phyloP scores from a whole-genome alignment of 2,888 invertebrate species.

The Chironomus riparius region DNA sequence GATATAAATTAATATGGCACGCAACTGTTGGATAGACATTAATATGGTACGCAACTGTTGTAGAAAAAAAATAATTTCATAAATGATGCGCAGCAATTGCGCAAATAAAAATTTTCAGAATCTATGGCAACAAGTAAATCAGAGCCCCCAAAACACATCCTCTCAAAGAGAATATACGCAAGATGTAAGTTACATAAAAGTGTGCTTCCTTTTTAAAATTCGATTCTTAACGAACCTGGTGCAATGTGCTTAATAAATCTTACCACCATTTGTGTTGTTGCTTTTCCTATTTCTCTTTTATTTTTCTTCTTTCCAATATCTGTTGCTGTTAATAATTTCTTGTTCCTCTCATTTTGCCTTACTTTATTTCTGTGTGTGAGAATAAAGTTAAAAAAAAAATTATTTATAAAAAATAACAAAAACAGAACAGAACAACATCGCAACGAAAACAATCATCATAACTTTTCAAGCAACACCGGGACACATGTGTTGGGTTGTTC shows the following conservation, averaged over 20 bases:
- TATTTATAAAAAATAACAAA: background rate
- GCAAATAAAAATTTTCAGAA: too few relatives aligned
- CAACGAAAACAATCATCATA: background rate
- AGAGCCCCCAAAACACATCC: too few relatives aligned
- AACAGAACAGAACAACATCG: background rate
- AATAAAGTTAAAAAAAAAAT: background rate
- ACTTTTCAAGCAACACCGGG: constrained; percentile 1
- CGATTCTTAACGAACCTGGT: background rate
- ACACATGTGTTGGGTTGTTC: background rate
- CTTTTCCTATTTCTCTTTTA: background rate
- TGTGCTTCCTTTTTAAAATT: background rate
- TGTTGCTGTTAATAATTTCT: constrained; percentile 3
- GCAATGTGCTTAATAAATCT: constrained; percentile 6
- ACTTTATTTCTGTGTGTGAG: too few relatives aligned
- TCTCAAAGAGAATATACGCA: background rate
- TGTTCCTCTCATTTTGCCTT: background rate
- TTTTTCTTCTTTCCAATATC: background rate
- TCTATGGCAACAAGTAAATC: too few relatives aligned
- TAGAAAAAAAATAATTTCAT: too few relatives aligned
- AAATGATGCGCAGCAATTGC: too few relatives aligned
- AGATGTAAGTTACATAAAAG: background rate
- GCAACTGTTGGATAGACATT: too few relatives aligned
- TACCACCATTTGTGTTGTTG: background rate
- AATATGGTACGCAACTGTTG: too few relatives aligned
- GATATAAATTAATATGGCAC: too few relatives aligned